Evolutionary conservation across 2,113 vertebrate genomes (phyloP).

Genomic region (Corythoichthys haematopterus): DNA sequence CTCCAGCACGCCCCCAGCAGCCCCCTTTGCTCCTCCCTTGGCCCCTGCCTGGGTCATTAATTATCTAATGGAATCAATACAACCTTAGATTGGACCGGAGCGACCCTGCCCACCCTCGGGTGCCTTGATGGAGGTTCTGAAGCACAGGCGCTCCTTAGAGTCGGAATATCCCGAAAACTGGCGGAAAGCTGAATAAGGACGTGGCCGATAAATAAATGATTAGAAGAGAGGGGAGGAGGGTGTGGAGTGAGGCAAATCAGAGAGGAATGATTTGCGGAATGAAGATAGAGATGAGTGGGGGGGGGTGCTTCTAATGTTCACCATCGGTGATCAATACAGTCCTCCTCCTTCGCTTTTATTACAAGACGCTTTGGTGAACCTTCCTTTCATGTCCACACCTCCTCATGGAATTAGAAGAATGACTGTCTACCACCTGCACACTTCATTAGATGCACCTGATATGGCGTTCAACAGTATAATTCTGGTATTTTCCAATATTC

Average conservation of each 20-base stretch:
- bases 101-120: conserved; percentile 68
- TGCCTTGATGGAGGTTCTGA: conserved; percentile 49
- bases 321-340: conserved; percentile 61
- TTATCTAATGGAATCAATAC: conserved; percentile 80
- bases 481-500: background rate
- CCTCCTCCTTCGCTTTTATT: conserved; percentile 63
- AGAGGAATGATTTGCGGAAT: conserved; percentile 50
- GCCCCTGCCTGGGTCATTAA: conserved; percentile 72
- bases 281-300: conserved; percentile 30
- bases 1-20: conserved; percentile 25
- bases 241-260: conserved; percentile 39
- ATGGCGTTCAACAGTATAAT: background rate
- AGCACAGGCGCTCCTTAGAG: conserved; percentile 26
- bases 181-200: conserved; percentile 56
- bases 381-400: conserved; percentile 56
- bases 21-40: conserved; percentile 50
- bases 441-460: conserved; percentile 4
- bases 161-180: conserved; percentile 44
- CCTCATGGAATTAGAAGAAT: conserved; percentile 56
- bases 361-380: conserved; percentile 52
- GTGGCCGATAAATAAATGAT: conserved; percentile 68
- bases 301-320: conserved; percentile 66
- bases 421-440: conserved; percentile 39
- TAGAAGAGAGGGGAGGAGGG: conserved; percentile 27
- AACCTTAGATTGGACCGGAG: conserved; percentile 71